Base-by-base conservation (phyloP, 2,797 vertebrate genomes). In the Tenualosa thibaudeaui region DNA sequence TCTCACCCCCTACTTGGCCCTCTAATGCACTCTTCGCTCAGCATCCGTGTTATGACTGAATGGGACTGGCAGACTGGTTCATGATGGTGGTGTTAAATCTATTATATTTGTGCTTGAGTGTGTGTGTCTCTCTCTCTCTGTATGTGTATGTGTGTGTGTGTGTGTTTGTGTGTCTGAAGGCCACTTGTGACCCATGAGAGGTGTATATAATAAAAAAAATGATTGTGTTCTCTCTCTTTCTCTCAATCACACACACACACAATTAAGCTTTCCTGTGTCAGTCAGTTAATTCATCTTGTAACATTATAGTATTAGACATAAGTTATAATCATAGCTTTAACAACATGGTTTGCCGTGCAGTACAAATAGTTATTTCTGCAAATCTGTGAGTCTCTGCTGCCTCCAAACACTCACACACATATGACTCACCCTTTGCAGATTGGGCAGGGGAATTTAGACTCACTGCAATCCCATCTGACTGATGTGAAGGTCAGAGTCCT, bases 201-300 rank as follows among this genome's bases (percentile, higher is more conserved):
- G 71, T 78, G 40, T 75, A 43, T 75, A 15, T 78, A 78, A 78
- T 78, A 78, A 46, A 78, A 5, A 78, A 78, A 37, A 40, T 71
- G 2, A 22, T 40, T 22, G 1, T 46, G 31, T 9, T 37, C 53
- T 54, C 7, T 9, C 50, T 58, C 0, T 3, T 17, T 24, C 8
- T 24, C 60, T 4, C 54, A n/a, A 17, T 3, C 56, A n/a, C 19
- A n/a, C 19, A n/a, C 56, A 58, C 19, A 58, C 56, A 58, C 56
- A 58, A 60, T 60, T 56, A 15, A 17, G 19, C n/a, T 26, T n/a
- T 58, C 19, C 22, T 58, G 3, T n/a, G 3, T n/a, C 56, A 26
- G 60, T 24, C 60, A 10, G 60, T 65, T 31, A 65, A 31, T 26
- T 24, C 7, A 65, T 26, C 60, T 26, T 26, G n/a, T 24, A 65